Conservation (phyloP, 2,113 vertebrate genomes). For the Polyodon spathula region DNA sequence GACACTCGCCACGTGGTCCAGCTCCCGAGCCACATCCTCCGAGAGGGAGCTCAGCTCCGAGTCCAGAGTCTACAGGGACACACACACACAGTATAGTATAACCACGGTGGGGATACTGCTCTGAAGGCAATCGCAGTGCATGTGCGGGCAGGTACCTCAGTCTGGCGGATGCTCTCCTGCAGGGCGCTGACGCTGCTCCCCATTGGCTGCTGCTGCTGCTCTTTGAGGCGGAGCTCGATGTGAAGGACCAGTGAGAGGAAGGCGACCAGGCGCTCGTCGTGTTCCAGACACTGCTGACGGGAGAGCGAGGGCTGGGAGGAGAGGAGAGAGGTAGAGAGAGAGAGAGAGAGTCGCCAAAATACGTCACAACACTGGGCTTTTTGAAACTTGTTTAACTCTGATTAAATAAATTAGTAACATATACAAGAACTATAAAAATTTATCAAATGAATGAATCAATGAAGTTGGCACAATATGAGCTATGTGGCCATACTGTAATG, state of each 20-base stretch:
- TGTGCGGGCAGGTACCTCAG: no score
- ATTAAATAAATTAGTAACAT: no score
- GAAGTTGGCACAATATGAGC: no score
- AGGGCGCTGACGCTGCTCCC: conserved; percentile 54
- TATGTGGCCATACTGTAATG: no score
- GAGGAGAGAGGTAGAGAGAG: not conserved
- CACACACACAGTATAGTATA: not conserved
- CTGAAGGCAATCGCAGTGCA: no score
- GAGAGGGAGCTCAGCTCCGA: conserved; percentile 74
- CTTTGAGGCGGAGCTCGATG: conserved; percentile 76
- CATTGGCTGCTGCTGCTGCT: conserved; percentile 57
- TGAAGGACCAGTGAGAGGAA: conserved; percentile 80
- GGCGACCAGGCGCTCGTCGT: conserved; percentile 72
- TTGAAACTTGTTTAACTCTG: no score
- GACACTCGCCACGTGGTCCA: conserved; percentile 58
- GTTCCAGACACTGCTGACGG: conserved; percentile 77
- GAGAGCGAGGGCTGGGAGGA: conserved; percentile 55
- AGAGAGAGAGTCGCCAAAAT: no score
- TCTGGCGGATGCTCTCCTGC: conserved; percentile 65
- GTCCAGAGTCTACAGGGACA: conserved; percentile 59
- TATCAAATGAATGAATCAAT: no score
- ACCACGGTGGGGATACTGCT: not conserved
- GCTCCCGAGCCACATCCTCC: conserved; percentile 57
- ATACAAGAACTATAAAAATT: no score
- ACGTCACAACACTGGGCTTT: no score